Evolutionary conservation across 2,113 vertebrate species (phyloP), one percentile per base, ranked within the genome.

Genomic region (Syrmaticus mikado): DNA sequence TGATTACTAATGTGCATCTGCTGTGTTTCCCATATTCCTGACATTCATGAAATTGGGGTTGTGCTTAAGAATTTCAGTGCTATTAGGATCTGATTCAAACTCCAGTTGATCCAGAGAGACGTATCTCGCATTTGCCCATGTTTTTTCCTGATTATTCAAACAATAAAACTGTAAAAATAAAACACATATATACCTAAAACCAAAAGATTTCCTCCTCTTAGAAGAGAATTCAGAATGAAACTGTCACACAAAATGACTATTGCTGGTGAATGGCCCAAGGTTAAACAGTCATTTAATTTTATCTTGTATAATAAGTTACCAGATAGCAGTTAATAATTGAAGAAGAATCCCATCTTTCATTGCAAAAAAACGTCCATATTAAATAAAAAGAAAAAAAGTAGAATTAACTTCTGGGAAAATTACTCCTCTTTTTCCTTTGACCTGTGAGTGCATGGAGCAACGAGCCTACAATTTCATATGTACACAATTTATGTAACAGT

Each of bases 251-350:
- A 45, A 82, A 65, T 65, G 38, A 78, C 43, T 73, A 21, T 60
- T 81, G 53, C 71, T 91, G 55, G 66, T 93, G 43, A 66, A 79
- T 91, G 55, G 71, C 84, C 72, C 76, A 82, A 95, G 84, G 84
- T 91, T 88, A 82, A 88, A 74, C 61, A 74, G 80, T 74, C 30
- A 74, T 91, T 95, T 88, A 85, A 91, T 85, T 93, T 91, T 88
- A 91, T 88, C 93, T 85, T 77, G 66, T 88, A 43, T 85, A 95
- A 88, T 93, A 88, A 93, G 80, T 95, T 93, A 93, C 91, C 20
- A 91, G 75, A 85, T 70, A 93, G 60, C 68, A 81, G 91, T 95
- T 93, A 95, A 95, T 93, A 85, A 90, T 85, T 94, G 84, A 93
- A 93, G 38, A 88, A 53, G 70, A 84, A 82, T 77, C 65, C 70